Evolutionary conservation across 2,888 invertebrate genomes (phyloP), one percentile per base, ranked within the genome.

Genomic region (Diaperis boleti): DNA sequence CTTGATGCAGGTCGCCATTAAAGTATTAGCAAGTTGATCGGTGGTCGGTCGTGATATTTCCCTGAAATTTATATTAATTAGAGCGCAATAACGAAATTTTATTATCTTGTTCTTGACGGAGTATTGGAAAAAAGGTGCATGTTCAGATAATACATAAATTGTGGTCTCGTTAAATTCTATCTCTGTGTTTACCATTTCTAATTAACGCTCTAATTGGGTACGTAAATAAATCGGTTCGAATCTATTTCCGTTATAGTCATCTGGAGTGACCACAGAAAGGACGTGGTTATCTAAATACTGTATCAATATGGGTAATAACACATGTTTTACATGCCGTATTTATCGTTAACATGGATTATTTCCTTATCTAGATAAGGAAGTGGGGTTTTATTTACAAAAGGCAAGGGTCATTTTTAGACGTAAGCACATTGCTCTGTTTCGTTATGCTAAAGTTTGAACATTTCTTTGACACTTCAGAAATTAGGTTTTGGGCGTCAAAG

Each of bases 301-400:
- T 54, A 54, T 54, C 54, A 37, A n/a, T n/a, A n/a, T n/a, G n/a
- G 41, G 17, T 54, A 41, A 42, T 54, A 31, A 29, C 42, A 54
- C 54, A 26, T 54, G 41, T 29, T 54, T 7, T 11, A 17, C 17
- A 15, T 17, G 29, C 26, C 26, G 15, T 13, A 11, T 15, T 14
- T 17, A 33, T 49, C 10, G 15, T 35, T 15, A 15, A 35, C n/a
- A 29, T 47, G 47, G 22, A 22, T 44, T 35, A 33, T 33, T n/a
- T 15, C 13, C 39, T 39, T 37, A 52, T 52, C 39, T 22, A 39
- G 41, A 42, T 54, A 54, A 54, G 54, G 54, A 54, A 54, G 33
- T 33, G 4, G 13, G n/a, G 33, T 13, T 44, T 20, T 20, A 22
- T 22, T 22, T 44, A n/a, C 15, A 22, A 5, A 44, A 44, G 33